phyloP scores from a whole-genome alignment of 2,113 vertebrate species.

The Dasyornis broadbenti region DNA sequence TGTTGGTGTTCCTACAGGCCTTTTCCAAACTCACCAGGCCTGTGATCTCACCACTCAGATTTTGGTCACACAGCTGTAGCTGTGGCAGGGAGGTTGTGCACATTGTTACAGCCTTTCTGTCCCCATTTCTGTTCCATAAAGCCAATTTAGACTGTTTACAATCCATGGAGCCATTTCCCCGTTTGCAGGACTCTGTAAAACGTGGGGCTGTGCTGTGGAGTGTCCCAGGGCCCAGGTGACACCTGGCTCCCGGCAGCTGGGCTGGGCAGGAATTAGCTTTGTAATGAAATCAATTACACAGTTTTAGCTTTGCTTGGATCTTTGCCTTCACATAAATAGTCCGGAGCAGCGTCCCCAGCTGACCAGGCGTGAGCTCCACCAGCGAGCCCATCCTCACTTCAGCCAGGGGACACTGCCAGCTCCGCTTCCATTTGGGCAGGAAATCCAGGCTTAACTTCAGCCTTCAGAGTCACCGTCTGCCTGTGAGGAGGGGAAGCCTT shows the following conservation, averaged over 20 bases:
- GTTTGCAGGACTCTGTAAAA: rapidly evolving
- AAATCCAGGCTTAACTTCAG: background rate
- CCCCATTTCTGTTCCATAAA: background rate
- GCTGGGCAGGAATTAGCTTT: background rate
- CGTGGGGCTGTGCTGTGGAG: rapidly evolving
- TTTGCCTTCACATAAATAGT: background rate
- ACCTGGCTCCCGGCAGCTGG: background rate
- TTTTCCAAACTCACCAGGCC: rapidly evolving
- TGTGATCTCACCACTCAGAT: rapidly evolving
- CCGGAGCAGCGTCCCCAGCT: background rate
- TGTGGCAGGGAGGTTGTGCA: rapidly evolving
- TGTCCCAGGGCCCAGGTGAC: rapidly evolving
- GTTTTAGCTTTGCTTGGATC: background rate
- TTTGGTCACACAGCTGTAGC: background rate
- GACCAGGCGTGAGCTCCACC: rapidly evolving
- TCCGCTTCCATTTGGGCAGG: background rate
- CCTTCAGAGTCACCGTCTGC: background rate
- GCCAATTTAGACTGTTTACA: rapidly evolving
- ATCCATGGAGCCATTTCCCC: background rate
- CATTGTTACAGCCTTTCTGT: background rate
- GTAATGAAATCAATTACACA: background rate
- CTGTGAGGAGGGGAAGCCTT: background rate
- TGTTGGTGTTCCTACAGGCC: too few relatives aligned
- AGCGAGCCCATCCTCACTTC: background rate
- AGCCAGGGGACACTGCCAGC: background rate